These are phyloP conservation scores for Heliothis peltigera DNA, from an alignment of 2,888 invertebrate species.

Conservation along the genomic window DNA sequence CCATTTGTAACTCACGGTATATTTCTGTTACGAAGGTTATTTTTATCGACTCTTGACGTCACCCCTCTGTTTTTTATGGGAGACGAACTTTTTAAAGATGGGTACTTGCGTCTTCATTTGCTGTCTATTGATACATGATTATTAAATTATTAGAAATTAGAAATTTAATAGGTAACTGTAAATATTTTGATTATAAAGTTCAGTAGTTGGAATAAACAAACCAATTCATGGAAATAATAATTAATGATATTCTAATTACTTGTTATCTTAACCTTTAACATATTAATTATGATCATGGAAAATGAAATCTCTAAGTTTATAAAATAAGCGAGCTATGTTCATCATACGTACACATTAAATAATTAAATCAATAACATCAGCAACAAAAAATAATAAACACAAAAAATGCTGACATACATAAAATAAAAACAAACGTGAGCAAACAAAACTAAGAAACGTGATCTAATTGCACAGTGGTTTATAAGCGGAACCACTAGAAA, in stretches of 20 bases:
- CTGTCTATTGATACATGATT: no score
- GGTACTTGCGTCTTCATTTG: no score
- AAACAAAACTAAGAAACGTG: slow-evolving; percentile 40
- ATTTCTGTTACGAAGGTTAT: slow-evolving; percentile 3
- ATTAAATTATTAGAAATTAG: no score
- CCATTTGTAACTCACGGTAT: background rate
- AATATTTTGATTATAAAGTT: slow-evolving; percentile 10
- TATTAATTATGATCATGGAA: background rate
- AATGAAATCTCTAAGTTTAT: no score
- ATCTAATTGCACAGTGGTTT: slow-evolving; percentile 41
- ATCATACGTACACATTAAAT: no score
- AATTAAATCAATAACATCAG: slow-evolving; percentile 17
- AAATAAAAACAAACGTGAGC: slow-evolving; percentile 35
- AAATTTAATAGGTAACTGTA: slow-evolving; percentile 7
- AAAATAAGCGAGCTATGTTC: no score
- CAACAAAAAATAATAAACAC: background rate
- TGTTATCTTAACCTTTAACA: background rate
- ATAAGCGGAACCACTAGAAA: slow-evolving; percentile 52
- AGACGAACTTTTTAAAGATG: background rate
- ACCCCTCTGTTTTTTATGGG: slow-evolving; percentile 10
- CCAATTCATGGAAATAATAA: slow-evolving; percentile 9
- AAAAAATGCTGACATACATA: slow-evolving; percentile 41
- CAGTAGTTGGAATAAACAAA: slow-evolving; percentile 4
- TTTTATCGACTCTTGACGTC: slow-evolving; percentile 17
- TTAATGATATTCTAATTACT: background rate